Conservation (phyloP, 2,113 vertebrate genomes). For the Gyps fulvus region DNA sequence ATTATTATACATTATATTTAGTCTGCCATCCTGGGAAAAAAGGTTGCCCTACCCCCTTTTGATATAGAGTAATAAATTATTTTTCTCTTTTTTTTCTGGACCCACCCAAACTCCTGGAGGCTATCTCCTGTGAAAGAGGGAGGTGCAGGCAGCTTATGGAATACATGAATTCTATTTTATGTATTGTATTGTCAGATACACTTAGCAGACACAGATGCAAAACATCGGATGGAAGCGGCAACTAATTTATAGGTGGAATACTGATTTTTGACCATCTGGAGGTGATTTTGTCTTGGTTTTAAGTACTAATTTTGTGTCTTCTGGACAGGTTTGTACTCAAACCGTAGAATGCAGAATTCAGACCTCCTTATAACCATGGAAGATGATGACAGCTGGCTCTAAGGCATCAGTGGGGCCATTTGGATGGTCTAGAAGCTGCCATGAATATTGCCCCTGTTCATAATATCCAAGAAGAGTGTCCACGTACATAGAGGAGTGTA, state of each 20-base stretch:
- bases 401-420: not conserved
- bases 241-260: not conserved
- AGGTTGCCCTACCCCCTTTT: not conserved
- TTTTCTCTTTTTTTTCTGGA: not conserved
- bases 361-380: not conserved
- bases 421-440: not conserved
- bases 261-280: not conserved
- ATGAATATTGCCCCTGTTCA: not conserved
- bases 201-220: not conserved
- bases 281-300: not conserved
- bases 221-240: not conserved
- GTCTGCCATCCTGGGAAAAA: not conserved
- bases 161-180: not conserved
- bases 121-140: not conserved
- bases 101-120: constrained; percentile 16
- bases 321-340: not conserved
- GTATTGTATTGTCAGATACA: not conserved
- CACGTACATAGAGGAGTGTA: not conserved
- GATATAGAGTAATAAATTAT: not conserved
- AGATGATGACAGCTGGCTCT: not conserved
- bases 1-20: not conserved
- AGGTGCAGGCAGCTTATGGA: not conserved
- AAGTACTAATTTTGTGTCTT: not conserved
- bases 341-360: not conserved
- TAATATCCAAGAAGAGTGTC: not conserved